These are phyloP conservation scores for Agriopis aurantiaria DNA, from an alignment of 2,888 invertebrate species.

Conservation along the genomic window DNA sequence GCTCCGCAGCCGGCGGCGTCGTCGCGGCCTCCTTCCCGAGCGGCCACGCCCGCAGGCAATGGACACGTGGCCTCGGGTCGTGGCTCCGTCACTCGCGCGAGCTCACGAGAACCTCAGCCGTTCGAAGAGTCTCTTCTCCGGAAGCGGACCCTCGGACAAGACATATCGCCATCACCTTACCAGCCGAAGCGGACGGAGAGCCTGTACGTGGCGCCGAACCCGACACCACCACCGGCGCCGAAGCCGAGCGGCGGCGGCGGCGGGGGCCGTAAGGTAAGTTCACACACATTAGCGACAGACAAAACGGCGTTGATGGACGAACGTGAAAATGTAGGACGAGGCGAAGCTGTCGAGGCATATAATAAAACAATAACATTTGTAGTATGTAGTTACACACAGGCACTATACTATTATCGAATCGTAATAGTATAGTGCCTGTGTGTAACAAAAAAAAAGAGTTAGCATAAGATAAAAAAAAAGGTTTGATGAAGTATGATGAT, in stretches of 20 bases:
- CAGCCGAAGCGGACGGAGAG: constrained; percentile 97
- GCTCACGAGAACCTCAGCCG: constrained; percentile 85
- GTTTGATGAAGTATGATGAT: too few relatives aligned
- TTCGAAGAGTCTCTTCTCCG: constrained; percentile 94
- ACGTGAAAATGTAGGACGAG: too few relatives aligned
- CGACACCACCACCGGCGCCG: constrained; percentile 77
- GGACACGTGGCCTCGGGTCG: constrained; percentile 88
- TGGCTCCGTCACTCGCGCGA: constrained; percentile 84
- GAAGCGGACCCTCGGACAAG: constrained; percentile 94
- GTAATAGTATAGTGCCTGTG: too few relatives aligned
- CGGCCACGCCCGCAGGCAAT: constrained; percentile 87
- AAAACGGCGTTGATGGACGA: too few relatives aligned
- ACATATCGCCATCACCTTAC: constrained; percentile 94
- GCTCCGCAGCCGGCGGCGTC: constrained; percentile 90
- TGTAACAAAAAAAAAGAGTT: too few relatives aligned
- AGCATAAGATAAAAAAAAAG: too few relatives aligned
- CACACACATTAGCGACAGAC: too few relatives aligned
- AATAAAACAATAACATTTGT: too few relatives aligned
- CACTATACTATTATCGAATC: too few relatives aligned
- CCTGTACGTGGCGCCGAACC: constrained; percentile 88
- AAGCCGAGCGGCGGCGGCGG: constrained; percentile 71
- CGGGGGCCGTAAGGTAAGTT: constrained; percentile 75
- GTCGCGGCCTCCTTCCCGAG: constrained; percentile 86
- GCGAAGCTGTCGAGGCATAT: too few relatives aligned
- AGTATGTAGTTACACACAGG: too few relatives aligned